Percentiles rank a stretch among this genome's conserved stretches.
Evolutionary conservation across 2,888 invertebrate genomes (phyloP).

Genomic region (Argyra leucocephala): DNA sequence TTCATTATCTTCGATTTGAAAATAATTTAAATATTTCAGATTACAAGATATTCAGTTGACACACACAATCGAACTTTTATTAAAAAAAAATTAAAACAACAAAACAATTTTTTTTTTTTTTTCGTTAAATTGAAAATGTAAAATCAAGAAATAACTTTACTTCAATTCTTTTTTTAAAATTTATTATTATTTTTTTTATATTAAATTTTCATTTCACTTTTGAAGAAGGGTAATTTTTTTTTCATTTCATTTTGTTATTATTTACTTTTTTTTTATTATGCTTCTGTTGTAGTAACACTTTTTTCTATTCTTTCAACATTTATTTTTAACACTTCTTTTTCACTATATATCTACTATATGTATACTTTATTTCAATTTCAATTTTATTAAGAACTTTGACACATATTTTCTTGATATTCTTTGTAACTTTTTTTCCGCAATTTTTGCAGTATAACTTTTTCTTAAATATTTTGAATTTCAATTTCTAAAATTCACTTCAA

Average conservation of each 20-base stretch:
- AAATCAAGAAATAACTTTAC: too few species aligned
- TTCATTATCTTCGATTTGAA: background rate
- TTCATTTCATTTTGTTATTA: background rate
- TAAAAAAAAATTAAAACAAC: background rate
- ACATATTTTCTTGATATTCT: background rate
- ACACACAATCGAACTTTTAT: too few species aligned
- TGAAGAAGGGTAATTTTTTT: too few species aligned
- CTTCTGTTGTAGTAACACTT: background rate
- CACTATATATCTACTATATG: background rate
- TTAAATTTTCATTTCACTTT: background rate
- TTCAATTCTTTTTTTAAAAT: too few species aligned
- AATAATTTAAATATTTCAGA: background rate
- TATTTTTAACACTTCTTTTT: background rate
- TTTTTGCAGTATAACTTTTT: too few species aligned
- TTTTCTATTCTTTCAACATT: background rate
- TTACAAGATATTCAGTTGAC: too few species aligned
- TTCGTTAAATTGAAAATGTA: too few species aligned
- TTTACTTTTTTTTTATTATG: background rate
- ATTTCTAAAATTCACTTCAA: too few species aligned
- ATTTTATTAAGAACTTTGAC: background rate
- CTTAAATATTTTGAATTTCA: too few species aligned
- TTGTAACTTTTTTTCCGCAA: too few species aligned
- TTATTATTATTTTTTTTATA: too few species aligned
- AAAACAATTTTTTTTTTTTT: background rate
- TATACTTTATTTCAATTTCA: too few species aligned